Base-by-base conservation (phyloP, 2,797 vertebrate genomes). In the Gymnopithys bicolor region DNA sequence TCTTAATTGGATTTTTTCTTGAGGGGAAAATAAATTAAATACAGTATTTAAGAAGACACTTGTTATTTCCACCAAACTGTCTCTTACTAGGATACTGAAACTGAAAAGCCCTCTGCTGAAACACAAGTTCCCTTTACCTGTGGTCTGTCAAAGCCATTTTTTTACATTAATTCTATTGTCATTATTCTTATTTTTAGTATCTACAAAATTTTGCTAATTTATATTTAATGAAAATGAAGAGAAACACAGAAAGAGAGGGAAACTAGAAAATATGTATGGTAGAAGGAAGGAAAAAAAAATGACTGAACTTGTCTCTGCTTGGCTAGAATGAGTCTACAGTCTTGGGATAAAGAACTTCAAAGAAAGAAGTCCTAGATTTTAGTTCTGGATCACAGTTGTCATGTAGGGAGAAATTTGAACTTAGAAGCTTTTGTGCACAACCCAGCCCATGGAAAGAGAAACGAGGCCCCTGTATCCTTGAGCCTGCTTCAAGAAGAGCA, bases 1-100 rank as follows among this genome's bases (percentile, higher is more conserved):
- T 83, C 49, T 70, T 80, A 80, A 90, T 9, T 67, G 45, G 10
- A 68, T 69, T 88, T 86, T 91, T 51, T 68, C 55, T 84, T 71
- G 37, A 73, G 14, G 8, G 41, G 5, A 58, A 89, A 80, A 83
- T 27, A 85, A 85, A 87, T 82, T 66, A 85, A 71, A 81, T 45
- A 28, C 7, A 46, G 3, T 37, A 5, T 64, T 87, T 67, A 76
- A 53, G 25, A 82, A 62, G 37, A 51, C 7, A 51, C 8, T 33
- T 22, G 55, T 85, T 85, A 60, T 55, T 73, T 94, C 28, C 27
- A 83, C 33, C 8, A n/a, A 84, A 78, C 5, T 77, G 3, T 51
- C 6, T 77, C 19, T 81, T 73, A 21, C 14, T 22, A 51, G 10
- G 24, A 60, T 58, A 45, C 15, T 84, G 68, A 87, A 90, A 71